Conservation (phyloP, 2,888 invertebrate species). For the Eulithis testata region DNA sequence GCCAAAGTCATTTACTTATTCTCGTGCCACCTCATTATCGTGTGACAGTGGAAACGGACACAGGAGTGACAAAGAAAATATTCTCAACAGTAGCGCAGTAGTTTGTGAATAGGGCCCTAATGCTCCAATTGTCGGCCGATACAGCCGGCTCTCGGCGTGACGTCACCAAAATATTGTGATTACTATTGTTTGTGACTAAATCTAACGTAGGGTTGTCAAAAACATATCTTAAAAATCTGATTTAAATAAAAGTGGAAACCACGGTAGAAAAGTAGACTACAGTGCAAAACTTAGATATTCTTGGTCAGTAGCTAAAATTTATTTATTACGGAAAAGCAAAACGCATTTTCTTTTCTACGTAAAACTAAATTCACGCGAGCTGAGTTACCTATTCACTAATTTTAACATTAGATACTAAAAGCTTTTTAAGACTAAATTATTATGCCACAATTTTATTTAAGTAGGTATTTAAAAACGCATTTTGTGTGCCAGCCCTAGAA, state of each 20-base stretch:
- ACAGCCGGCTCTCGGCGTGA: slow-evolving; percentile 43
- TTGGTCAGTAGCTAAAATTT: too few relatives aligned
- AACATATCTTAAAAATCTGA: background rate
- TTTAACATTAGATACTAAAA: too few relatives aligned
- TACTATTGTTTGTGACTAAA: slow-evolving; percentile 26
- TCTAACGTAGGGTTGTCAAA: slow-evolving; percentile 16
- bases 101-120: slow-evolving; percentile 49
- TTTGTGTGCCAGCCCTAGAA: slow-evolving; percentile 36
- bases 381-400: too few relatives aligned
- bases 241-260: too few relatives aligned
- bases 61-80: slow-evolving; percentile 44
- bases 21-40: slow-evolving; percentile 2
- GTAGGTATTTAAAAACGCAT: background rate
- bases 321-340: too few relatives aligned
- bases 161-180: slow-evolving; percentile 63
- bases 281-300: too few relatives aligned
- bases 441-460: background rate
- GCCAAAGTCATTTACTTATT: too few relatives aligned
- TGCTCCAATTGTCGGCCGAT: slow-evolving; percentile 66
- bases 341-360: too few relatives aligned
- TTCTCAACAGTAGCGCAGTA: slow-evolving; percentile 48
- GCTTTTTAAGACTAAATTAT: too few relatives aligned
- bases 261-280: too few relatives aligned
- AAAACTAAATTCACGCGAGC: too few relatives aligned
- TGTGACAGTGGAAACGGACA: slow-evolving; percentile 36